These are phyloP conservation scores for Lepus americanus DNA, from an alignment of 2,113 vertebrate species.

Conservation along the genomic window DNA sequence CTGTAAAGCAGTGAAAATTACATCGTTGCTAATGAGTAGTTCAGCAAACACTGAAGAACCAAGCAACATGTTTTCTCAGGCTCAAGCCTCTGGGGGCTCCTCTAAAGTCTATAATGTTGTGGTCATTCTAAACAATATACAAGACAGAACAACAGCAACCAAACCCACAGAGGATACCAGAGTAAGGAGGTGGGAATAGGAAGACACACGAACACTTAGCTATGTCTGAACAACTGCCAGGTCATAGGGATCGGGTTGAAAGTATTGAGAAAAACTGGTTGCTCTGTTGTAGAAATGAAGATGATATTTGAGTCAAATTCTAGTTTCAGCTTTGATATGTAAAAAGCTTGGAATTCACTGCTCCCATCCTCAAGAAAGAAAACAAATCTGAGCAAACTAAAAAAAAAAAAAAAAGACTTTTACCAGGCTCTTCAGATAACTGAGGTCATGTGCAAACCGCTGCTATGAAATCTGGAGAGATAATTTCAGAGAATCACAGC, in stretches of 20 bases:
- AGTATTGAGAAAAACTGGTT: neutral
- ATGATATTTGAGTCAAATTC: neutral
- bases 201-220: neutral
- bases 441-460: neutral
- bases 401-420: neutral
- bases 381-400: neutral
- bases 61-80: slow-evolving; percentile 29
- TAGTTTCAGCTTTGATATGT: neutral
- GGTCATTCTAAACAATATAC: neutral
- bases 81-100: neutral
- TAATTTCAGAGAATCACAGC: neutral
- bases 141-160: neutral
- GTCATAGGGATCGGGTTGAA: neutral
- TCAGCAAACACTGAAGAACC: slow-evolving; percentile 19
- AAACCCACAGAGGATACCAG: neutral
- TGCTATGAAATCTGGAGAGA: neutral
- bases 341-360: neutral
- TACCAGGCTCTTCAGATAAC: neutral
- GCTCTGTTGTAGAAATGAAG: neutral
- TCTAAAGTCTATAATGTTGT: slow-evolving; percentile 6
- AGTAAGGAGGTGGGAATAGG: neutral
- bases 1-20: slow-evolving; percentile 7
- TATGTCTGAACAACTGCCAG: neutral
- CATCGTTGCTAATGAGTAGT: slow-evolving; percentile 12
- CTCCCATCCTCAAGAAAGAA: neutral